Conservation (phyloP, 1,140 invertebrate genomes). For the honey bee (Apis mellifera) region DNA sequence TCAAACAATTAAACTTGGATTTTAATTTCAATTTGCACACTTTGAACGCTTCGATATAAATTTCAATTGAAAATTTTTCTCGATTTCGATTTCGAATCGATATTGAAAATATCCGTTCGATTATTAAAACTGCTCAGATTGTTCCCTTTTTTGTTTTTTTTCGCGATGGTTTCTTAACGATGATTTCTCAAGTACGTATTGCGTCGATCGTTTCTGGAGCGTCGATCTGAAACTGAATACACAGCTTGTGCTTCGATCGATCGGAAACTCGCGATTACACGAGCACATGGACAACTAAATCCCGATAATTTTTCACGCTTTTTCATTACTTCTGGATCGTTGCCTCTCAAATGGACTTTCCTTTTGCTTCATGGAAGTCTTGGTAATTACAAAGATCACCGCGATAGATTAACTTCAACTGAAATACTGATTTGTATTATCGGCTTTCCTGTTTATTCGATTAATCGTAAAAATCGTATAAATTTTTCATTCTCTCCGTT, state of each 20-base stretch:
- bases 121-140: background rate
- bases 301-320: background rate
- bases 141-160: background rate
- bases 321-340: background rate
- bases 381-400: conserved; percentile 20
- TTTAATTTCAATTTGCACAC: background rate
- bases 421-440: background rate
- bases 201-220: background rate
- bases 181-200: background rate
- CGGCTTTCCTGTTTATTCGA: background rate
- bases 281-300: conserved; percentile 15
- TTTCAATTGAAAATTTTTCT: background rate
- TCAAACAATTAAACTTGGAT: background rate
- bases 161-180: background rate
- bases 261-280: conserved; percentile 26
- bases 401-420: conserved; percentile 1
- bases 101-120: background rate
- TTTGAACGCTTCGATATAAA: background rate
- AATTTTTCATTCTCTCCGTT: background rate
- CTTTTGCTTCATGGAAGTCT: conserved; percentile 12
- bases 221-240: conserved; percentile 30
- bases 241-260: conserved; percentile 31
- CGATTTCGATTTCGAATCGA: background rate
- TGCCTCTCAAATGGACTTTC: background rate
- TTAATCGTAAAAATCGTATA: background rate